Conservation (phyloP, 2,888 invertebrate species). For the Micropterix aruncella region DNA sequence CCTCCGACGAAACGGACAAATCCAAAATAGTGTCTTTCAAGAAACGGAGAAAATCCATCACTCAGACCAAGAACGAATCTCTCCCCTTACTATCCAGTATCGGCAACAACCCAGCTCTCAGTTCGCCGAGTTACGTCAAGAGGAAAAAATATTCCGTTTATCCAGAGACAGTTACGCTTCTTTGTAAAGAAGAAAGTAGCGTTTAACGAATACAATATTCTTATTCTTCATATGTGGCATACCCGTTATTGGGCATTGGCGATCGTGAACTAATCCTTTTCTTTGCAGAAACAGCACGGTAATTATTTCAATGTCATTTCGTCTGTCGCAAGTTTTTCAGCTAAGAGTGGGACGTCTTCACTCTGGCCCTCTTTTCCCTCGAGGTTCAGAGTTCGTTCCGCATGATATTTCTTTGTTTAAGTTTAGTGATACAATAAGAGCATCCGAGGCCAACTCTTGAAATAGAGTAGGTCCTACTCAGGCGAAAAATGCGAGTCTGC, state of each 20-base stretch:
- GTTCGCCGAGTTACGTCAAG: slow-evolving; percentile 38
- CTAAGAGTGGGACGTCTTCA: no score
- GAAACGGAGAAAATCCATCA: slow-evolving; percentile 11
- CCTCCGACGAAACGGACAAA: slow-evolving; percentile 13
- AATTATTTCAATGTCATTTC: no score
- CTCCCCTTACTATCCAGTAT: slow-evolving; percentile 38
- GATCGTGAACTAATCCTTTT: no score
- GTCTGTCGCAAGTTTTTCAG: no score
- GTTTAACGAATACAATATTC: slow-evolving; percentile 20
- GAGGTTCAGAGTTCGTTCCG: no score
- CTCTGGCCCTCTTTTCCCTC: no score
- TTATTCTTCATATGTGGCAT: slow-evolving; percentile 1
- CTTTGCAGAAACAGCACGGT: no score
- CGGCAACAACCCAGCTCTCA: slow-evolving; percentile 17
- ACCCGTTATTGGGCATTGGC: background rate
- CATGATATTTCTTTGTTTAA: no score
- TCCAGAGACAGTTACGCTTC: slow-evolving; percentile 22
- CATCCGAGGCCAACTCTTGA: no score
- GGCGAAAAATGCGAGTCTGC: no score
- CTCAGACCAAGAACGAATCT: slow-evolving; percentile 32
- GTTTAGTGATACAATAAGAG: no score
- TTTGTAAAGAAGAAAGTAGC: slow-evolving; percentile 38
- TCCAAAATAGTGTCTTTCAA: slow-evolving; percentile 10
- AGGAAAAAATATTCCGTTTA: slow-evolving; percentile 45
- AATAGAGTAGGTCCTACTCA: no score